Percentiles rank a stretch among this genome's conserved stretches.
Conservation (phyloP, 1,140 invertebrate species). For the Cydia strobilella region DNA sequence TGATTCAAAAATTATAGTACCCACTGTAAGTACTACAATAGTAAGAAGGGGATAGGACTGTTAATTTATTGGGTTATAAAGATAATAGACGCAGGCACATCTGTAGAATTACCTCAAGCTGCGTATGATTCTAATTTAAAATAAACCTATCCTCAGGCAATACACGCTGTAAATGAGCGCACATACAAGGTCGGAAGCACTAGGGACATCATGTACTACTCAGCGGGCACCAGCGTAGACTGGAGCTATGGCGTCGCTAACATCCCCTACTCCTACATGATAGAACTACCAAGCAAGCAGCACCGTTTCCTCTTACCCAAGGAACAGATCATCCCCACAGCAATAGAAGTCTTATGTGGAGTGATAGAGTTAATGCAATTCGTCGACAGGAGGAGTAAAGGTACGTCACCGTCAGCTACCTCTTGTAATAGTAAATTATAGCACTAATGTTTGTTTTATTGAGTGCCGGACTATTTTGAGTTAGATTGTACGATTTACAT, state of each 20-base stretch:
- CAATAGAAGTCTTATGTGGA: constrained; percentile 83
- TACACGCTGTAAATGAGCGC: constrained; percentile 51
- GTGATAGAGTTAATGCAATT: constrained; percentile 81
- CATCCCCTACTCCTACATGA: constrained; percentile 84
- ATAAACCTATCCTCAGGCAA: constrained; percentile 50
- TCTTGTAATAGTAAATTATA: too few relatives aligned
- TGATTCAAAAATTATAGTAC: too few relatives aligned
- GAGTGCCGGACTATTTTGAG: background rate
- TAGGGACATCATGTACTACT: constrained; percentile 76
- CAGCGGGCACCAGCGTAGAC: constrained; percentile 85
- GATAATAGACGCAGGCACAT: too few relatives aligned
- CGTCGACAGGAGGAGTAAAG: constrained; percentile 46
- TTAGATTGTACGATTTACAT: background rate
- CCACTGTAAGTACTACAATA: too few relatives aligned
- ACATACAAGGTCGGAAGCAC: constrained; percentile 72
- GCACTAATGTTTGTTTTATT: too few relatives aligned
- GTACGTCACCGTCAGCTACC: too few relatives aligned
- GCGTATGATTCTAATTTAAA: background rate
- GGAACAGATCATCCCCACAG: constrained; percentile 83
- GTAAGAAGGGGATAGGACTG: too few relatives aligned
- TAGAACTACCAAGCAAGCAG: constrained; percentile 85
- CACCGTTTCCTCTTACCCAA: constrained; percentile 86
- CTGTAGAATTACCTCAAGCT: background rate
- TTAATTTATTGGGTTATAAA: too few relatives aligned
- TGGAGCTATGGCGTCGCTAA: constrained; percentile 83